Percentiles rank a stretch among this genome's conserved stretches.
phyloP scores from a whole-genome alignment of 2,113 vertebrate genomes.

The Apus apus region DNA sequence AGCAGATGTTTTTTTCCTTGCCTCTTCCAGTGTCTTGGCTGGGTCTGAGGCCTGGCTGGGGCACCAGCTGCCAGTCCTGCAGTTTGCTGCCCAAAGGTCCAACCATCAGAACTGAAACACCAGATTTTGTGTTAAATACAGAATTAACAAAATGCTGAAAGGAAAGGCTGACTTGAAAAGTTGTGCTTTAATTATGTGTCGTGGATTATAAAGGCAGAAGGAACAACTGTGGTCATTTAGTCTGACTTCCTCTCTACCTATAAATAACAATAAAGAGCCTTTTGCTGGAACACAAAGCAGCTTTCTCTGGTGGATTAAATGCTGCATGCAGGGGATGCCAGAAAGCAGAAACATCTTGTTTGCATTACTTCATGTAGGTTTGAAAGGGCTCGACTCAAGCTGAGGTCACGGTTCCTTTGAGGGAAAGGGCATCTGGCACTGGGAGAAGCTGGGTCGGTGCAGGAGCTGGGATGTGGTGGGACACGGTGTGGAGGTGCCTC shows the following conservation, averaged over 20 bases:
- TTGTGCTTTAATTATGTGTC: neutral
- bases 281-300: constrained; percentile 39
- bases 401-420: neutral
- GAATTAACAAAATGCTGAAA: neutral
- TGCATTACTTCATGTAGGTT: constrained; percentile 11
- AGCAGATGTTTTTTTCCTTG: neutral
- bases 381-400: neutral
- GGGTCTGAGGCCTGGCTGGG: neutral
- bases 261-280: constrained; percentile 56
- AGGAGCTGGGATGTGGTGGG: neutral
- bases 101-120: neutral
- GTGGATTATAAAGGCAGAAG: constrained; percentile 11
- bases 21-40: neutral
- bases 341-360: constrained; percentile 46
- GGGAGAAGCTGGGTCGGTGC: neutral
- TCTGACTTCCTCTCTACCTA: constrained; percentile 15
- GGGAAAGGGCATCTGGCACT: neutral
- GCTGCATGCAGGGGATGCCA: neutral
- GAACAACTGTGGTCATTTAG: constrained; percentile 54
- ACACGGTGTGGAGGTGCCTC: neutral
- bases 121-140: neutral
- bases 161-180: neutral
- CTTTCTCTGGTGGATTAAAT: constrained; percentile 29
- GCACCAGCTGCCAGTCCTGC: rapidly evolving
- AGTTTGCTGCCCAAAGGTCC: neutral